These are phyloP conservation scores for Neotragus moschatus DNA, from an alignment of 2,113 vertebrate genomes.

Conservation along the genomic window DNA sequence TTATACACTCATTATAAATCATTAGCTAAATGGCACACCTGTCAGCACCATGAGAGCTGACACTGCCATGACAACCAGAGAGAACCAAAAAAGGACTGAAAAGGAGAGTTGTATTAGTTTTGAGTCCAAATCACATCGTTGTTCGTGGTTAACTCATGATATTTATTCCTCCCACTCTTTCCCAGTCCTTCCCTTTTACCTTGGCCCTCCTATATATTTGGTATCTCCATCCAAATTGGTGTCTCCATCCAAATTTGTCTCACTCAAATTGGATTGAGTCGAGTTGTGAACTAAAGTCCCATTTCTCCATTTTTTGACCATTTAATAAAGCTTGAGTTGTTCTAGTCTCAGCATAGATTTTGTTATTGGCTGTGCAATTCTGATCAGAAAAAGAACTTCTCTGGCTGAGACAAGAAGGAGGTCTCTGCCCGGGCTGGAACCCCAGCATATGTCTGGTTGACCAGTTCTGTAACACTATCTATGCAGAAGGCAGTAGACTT, in stretches of 20 bases:
- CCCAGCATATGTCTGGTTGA: neutral
- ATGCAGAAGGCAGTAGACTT: neutral
- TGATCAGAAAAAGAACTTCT: neutral
- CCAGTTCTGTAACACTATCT: neutral
- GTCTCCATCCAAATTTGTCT: neutral
- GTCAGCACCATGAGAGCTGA: neutral
- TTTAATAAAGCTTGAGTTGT: neutral
- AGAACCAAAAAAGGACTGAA: neutral
- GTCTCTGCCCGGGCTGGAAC: neutral
- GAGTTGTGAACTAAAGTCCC: neutral
- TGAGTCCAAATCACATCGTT: neutral
- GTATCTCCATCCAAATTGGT: neutral
- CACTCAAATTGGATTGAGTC: neutral
- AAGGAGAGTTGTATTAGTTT: neutral
- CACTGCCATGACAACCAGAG: neutral
- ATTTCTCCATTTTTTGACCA: neutral
- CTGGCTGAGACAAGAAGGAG: neutral
- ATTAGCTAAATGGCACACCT: neutral
- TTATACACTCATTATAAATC: neutral
- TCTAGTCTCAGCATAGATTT: neutral
- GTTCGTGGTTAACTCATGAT: neutral
- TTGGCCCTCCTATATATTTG: neutral
- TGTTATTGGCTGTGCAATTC: neutral
- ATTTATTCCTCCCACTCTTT: neutral
- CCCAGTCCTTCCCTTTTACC: neutral